Base-by-base conservation (phyloP, 2,888 invertebrate genomes). In the Archips crataeganus region DNA sequence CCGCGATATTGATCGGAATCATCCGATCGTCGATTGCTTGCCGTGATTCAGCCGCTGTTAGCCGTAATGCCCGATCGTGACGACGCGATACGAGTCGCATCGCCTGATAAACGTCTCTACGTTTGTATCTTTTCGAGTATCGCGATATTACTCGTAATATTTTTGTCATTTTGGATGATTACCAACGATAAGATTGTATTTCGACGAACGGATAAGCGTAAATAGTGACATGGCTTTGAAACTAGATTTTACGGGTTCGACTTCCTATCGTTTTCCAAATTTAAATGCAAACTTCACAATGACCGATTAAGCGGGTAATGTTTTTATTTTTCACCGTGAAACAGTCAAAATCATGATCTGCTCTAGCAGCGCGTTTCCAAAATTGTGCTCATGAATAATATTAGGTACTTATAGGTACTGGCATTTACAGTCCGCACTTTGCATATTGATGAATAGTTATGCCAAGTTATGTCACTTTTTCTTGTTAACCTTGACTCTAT, bases 1-100 rank as follows among this genome's bases (percentile, higher is more conserved):
- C 39, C 39, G 39, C 39, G 39, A 5, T 39, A 39, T 0, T 5
- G n/a, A 13, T n/a, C 13, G 5, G 49, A 13, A 23, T 23, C 23
- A 23, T 23, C 23, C 23, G 23, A 23, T 23, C 23, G 23, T 23
- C 23, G 23, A 23, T 23, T 49, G 5, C 0, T 49, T 23, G 54
- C 54, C 3, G 54, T 54, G 57, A 57, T 32, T 57, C 57, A 4
- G 11, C 11, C 23, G 6, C 32, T 32, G 3, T 45, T 32, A 23
- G 45, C 15, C 13, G 2, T 63, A 45, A 63, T 63, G 15, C 63
- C 11, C 45, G 63, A 63, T 63, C 63, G 23, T 63, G 63, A 63
- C 63, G 63, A 63, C 23, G 42, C 63, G 63, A 63, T 63, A 63
- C 23, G 8, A 10, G 32, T 2, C 45, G 63, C 45, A 11, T 23